Base-by-base conservation (phyloP, 2,797 vertebrate genomes). In the Phaenicophaeus curvirostris region DNA sequence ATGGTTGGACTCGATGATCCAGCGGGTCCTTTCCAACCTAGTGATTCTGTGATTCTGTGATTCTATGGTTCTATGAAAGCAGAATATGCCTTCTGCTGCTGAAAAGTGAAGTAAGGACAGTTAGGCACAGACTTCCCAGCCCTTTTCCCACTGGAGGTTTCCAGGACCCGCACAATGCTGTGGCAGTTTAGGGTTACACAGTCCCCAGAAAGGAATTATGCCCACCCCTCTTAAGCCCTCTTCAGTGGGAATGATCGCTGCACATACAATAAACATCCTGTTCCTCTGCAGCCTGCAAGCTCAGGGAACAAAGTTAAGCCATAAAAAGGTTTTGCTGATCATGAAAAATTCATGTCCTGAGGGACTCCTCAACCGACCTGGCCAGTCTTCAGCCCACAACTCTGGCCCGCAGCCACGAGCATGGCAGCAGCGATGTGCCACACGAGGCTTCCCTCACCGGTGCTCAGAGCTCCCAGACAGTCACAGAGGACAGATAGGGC, bases 361-460 rank as follows among this genome's bases (percentile, higher is more conserved):
- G 54, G 71, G 42, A 82, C 3, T 37, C 19, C 78, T 81, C 50
- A 57, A 16, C n/a, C 1, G 8, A 75, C 3, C 5, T 42, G 42
- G 39, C 30, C 19, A 24, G n/a, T 5, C 41, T 42, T 89, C 82
- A 92, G 53, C n/a, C n/a, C 0, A 0, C 0, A 0, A 35, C 51
- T 57, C 72, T 83, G 61, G 50, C 75, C 72, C 7, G 15, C 11
- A 62, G 93, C 72, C 85, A 87, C 1, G 0, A 57, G 63, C 62
- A 39, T 4, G 13, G 33, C 76, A 59, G 54, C 31, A 48, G 73
- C 4, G 0, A 37, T 8, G 33, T 9, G 67, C 41, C 3, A 2
- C 25, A n/a, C 0, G 1, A 20, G 50, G 54, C 50, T 84, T 44
- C 17, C 28, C 63, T 27, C 41, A 31, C 2, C 1, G 0, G 1